A percentile compares a stretch with the other conserved stretches of the same genome.
Evolutionary conservation across 2,888 invertebrate genomes (phyloP).

Genomic region (Athalia cordata): DNA sequence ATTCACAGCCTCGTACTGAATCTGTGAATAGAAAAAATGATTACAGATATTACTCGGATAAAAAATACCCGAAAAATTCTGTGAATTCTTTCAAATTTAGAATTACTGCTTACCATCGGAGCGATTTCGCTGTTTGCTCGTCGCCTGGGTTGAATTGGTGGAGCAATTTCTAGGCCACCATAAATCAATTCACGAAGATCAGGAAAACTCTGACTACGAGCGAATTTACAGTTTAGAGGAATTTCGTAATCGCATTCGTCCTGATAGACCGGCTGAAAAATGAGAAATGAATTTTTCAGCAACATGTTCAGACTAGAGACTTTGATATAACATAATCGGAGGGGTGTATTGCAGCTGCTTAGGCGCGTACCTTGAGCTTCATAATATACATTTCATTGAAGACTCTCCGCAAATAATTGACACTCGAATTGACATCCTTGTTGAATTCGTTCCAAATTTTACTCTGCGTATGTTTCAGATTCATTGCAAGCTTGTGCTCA

Average conservation of each 20-base stretch:
- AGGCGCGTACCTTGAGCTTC: constrained; percentile 81
- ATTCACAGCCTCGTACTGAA: constrained; percentile 70
- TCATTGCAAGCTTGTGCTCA: constrained; percentile 85
- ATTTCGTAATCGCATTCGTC: constrained; percentile 67
- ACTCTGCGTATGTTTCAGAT: constrained; percentile 86
- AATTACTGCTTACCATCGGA: constrained; percentile 60
- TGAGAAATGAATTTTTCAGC: constrained; percentile 28
- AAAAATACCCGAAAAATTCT: background rate
- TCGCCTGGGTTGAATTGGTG: constrained; percentile 65
- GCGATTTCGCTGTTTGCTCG: constrained; percentile 71
- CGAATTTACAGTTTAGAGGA: constrained; percentile 62
- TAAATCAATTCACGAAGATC: constrained; percentile 78
- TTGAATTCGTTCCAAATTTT: constrained; percentile 86
- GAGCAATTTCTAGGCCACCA: constrained; percentile 60
- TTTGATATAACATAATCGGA: background rate
- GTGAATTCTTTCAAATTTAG: constrained; percentile 17
- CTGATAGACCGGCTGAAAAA: constrained; percentile 84
- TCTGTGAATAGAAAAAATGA: constrained; percentile 76
- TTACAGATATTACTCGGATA: background rate
- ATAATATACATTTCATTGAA: constrained; percentile 89
- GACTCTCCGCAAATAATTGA: constrained; percentile 83
- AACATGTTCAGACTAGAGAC: background rate
- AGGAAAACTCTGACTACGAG: constrained; percentile 83
- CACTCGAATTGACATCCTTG: constrained; percentile 84
- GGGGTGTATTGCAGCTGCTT: background rate